phyloP scores from a whole-genome alignment of 2,888 invertebrate species.

The Rhynchonema sp. region DNA sequence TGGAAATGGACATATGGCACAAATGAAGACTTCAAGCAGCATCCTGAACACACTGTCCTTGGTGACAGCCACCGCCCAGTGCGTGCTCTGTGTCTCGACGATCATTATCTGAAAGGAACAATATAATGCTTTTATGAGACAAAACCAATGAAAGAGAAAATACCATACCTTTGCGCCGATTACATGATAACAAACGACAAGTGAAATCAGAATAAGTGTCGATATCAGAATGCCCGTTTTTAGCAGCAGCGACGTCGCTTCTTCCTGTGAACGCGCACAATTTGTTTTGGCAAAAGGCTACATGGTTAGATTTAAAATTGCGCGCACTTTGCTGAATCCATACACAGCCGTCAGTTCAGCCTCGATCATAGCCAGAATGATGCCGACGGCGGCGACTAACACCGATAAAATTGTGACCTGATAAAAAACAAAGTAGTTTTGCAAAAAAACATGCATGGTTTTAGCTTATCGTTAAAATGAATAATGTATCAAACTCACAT shows the following conservation, averaged over 20 bases:
- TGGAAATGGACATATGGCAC: constrained; percentile 51
- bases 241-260: too few species aligned
- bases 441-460: too few species aligned
- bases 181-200: constrained; percentile 97
- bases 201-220: constrained; percentile 93
- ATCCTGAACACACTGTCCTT: constrained; percentile 61
- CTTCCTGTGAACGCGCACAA: background rate
- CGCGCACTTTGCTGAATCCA: background rate
- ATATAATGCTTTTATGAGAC: background rate
- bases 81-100: constrained; percentile 99
- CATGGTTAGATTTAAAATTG: too few species aligned
- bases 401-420: too few species aligned
- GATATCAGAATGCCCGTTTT: constrained; percentile 40
- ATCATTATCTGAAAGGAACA: constrained; percentile 66
- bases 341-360: background rate
- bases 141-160: background rate
- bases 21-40: constrained; percentile 65
- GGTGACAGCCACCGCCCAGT: constrained; percentile 98
- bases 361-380: background rate
- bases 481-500: too few species aligned
- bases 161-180: constrained; percentile 85
- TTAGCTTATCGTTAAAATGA: too few species aligned
- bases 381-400: background rate
- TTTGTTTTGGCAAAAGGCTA: too few species aligned
- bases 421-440: too few species aligned